A percentile compares a stretch with the other conserved stretches of the same genome.
These are phyloP conservation scores for Danaus melanippus DNA, from an alignment of 1,140 invertebrate genomes.

Conservation along the genomic window DNA sequence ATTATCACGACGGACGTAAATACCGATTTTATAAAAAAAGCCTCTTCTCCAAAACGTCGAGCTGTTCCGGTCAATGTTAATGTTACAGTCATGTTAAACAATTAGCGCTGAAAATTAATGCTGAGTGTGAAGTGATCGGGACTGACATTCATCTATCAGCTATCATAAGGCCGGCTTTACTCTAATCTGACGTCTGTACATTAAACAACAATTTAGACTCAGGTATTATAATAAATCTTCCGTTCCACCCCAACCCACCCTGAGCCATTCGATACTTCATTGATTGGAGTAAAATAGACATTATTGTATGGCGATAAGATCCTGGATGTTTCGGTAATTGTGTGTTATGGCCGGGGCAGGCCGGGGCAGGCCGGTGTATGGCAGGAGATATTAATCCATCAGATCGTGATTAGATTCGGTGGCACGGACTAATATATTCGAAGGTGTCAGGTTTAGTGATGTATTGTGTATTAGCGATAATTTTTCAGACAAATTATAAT, in stretches of 20 bases:
- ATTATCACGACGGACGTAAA: too few relatives aligned
- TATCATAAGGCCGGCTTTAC: slow-evolving; percentile 21
- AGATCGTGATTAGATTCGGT: slow-evolving; percentile 67
- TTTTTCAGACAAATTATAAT: neutral
- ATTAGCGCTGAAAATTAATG: slow-evolving; percentile 19
- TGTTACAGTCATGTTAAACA: too few relatives aligned
- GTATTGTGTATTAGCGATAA: slow-evolving; percentile 24
- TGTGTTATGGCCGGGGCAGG: slow-evolving; percentile 34
- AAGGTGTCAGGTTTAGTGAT: slow-evolving; percentile 51
- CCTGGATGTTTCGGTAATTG: slow-evolving; percentile 33
- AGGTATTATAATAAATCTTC: slow-evolving; percentile 62
- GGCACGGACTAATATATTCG: slow-evolving; percentile 65
- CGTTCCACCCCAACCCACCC: slow-evolving; percentile 41
- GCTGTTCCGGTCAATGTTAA: too few relatives aligned
- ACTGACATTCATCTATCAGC: slow-evolving; percentile 22
- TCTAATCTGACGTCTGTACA: slow-evolving; percentile 41
- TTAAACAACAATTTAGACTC: slow-evolving; percentile 59
- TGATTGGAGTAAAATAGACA: slow-evolving; percentile 17
- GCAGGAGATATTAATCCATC: slow-evolving; percentile 62
- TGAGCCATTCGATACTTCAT: slow-evolving; percentile 23
- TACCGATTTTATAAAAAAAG: too few relatives aligned
- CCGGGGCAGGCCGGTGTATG: slow-evolving; percentile 42
- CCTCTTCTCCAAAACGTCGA: too few relatives aligned
- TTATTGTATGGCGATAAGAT: slow-evolving; percentile 19
- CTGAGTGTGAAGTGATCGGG: neutral